Evolutionary conservation across 2,888 invertebrate species (phyloP).

Genomic region (Synergus itoensis): DNA sequence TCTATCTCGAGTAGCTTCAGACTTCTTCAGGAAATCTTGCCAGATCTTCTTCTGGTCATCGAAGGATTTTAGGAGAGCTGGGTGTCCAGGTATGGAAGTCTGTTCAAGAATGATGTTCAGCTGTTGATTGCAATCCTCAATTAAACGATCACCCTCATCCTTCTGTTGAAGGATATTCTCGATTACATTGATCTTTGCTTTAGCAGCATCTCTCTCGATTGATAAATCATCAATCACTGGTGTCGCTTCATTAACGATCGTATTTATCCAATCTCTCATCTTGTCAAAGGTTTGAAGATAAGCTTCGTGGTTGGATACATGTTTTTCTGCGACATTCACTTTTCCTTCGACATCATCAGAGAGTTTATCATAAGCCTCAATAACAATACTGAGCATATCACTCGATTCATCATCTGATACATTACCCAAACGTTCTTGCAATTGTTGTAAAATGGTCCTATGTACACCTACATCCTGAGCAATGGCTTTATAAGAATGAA

Average conservation of each 20-base stretch:
- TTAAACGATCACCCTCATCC: conserved; percentile 85
- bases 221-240: conserved; percentile 87
- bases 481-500: conserved; percentile 89
- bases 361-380: conserved; percentile 85
- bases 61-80: conserved; percentile 85
- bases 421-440: conserved; percentile 89
- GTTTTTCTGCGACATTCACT: conserved; percentile 84
- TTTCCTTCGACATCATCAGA: conserved; percentile 84
- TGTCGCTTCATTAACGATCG: conserved; percentile 88
- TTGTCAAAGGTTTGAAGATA: conserved; percentile 91
- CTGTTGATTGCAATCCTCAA: conserved; percentile 85
- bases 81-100: conserved; percentile 86
- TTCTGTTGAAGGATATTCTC: conserved; percentile 88
- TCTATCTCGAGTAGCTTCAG: conserved; percentile 85
- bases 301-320: conserved; percentile 89
- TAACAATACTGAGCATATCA: conserved; percentile 86
- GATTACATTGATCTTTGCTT: conserved; percentile 86
- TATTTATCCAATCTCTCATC: conserved; percentile 89
- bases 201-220: conserved; percentile 88
- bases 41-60: conserved; percentile 87
- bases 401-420: conserved; percentile 90
- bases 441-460: conserved; percentile 89
- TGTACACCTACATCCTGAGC: conserved; percentile 93
- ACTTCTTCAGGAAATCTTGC: conserved; percentile 86
- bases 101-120: conserved; percentile 86